phyloP scores from a whole-genome alignment of 1,140 invertebrate genomes.

The Geopemphigus sp. region DNA sequence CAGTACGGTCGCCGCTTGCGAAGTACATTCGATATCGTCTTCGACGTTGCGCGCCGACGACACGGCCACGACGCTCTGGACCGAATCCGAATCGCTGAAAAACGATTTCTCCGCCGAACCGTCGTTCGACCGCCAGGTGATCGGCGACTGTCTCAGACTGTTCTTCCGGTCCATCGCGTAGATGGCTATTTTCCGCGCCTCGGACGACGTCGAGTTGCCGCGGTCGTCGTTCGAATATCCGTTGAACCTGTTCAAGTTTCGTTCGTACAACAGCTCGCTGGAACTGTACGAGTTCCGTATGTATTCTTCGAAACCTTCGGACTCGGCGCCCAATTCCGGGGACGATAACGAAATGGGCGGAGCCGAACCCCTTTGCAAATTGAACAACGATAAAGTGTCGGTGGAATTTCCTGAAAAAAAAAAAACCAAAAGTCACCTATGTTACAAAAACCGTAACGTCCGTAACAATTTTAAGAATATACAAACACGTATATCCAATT shows the following conservation, averaged over 20 bases:
- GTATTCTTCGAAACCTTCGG: constrained; percentile 56
- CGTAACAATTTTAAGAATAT: too few species aligned
- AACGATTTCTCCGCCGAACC: constrained; percentile 34
- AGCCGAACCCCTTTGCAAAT: constrained; percentile 62
- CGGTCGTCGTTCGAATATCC: constrained; percentile 65
- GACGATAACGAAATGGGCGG: constrained; percentile 76
- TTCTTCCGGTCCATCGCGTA: constrained; percentile 40
- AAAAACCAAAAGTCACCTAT: background rate
- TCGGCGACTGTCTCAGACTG: background rate
- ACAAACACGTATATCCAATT: too few species aligned
- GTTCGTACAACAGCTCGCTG: constrained; percentile 74
- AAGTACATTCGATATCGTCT: background rate
- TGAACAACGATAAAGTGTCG: background rate
- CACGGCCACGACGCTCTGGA: constrained; percentile 45
- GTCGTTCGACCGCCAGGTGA: background rate
- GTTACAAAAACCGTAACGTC: too few species aligned
- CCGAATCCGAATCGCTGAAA: constrained; percentile 21
- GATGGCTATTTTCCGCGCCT: constrained; percentile 36
- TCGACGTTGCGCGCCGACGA: background rate
- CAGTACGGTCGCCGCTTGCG: background rate
- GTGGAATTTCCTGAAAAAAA: constrained; percentile 36
- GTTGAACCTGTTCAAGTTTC: constrained; percentile 75
- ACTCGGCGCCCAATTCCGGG: constrained; percentile 67
- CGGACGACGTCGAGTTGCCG: background rate
- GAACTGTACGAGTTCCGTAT: constrained; percentile 74